A percentile compares a stretch with the other conserved stretches of the same genome.
Conservation (phyloP, 1,140 invertebrate genomes). For the Lepidurus arcticus region DNA sequence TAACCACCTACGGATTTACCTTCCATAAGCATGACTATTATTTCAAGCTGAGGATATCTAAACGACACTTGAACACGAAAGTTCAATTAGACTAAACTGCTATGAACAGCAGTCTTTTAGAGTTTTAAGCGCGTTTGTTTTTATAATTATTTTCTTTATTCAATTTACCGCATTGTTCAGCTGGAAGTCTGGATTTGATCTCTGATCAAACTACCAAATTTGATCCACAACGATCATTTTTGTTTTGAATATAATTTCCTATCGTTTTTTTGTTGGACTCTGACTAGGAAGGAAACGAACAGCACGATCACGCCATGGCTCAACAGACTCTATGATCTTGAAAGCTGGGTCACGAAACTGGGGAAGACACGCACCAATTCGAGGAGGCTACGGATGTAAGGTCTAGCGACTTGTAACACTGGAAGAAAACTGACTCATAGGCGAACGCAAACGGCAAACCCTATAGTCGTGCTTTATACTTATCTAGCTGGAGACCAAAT, state of each 20-base stretch:
- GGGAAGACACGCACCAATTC: not conserved
- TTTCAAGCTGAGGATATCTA: not conserved
- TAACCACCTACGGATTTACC: not conserved
- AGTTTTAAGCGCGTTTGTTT: not conserved
- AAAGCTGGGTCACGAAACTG: not conserved
- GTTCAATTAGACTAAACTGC: not conserved
- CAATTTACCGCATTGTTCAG: not conserved
- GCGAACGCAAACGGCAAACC: slow-evolving; percentile 11
- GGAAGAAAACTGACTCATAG: slow-evolving; percentile 14
- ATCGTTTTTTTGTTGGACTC: no score
- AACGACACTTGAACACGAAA: slow-evolving; percentile 3
- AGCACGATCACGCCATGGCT: not conserved
- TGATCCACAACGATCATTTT: not conserved
- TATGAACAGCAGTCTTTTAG: not conserved
- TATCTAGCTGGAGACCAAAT: slow-evolving; percentile 17
- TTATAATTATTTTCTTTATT: not conserved
- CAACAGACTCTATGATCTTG: not conserved
- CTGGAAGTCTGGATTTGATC: not conserved
- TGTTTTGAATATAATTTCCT: no score
- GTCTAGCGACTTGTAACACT: slow-evolving; percentile 4
- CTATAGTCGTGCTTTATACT: not conserved
- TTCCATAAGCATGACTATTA: not conserved
- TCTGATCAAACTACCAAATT: not conserved
- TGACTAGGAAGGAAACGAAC: not conserved
- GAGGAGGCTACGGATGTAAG: not conserved